phyloP scores from a whole-genome alignment of 2,888 invertebrate genomes.

The Minunthozetes semirufus region DNA sequence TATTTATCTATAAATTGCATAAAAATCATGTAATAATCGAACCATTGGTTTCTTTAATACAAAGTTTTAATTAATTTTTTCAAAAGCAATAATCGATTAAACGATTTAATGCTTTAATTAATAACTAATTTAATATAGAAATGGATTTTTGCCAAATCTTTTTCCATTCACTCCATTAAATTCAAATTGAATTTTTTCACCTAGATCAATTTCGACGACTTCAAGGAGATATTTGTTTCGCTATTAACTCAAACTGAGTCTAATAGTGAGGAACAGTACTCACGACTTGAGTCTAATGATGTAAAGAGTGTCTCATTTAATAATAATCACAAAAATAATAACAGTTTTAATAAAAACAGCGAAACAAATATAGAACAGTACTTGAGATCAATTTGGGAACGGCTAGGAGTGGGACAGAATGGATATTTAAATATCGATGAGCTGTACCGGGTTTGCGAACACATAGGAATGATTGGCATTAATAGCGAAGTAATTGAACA shows the following conservation, averaged over 20 bases:
- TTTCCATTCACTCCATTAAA: neutral
- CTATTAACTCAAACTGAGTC: slow-evolving; percentile 42
- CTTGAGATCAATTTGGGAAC: slow-evolving; percentile 59
- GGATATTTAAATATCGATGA: slow-evolving; percentile 60
- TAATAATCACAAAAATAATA: slow-evolving; percentile 2
- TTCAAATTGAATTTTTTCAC: neutral
- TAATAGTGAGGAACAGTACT: slow-evolving; percentile 40
- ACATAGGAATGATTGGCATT: slow-evolving; percentile 56
- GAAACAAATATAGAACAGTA: slow-evolving; percentile 51
- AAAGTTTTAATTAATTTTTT: no score
- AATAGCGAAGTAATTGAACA: slow-evolving; percentile 50
- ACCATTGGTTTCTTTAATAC: no score
- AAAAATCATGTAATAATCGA: no score
- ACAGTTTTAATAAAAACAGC: neutral
- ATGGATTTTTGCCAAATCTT: no score
- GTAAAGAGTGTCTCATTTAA: slow-evolving; percentile 1
- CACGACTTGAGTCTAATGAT: neutral
- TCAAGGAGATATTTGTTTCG: slow-evolving; percentile 44
- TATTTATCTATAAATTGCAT: no score
- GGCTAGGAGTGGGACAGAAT: slow-evolving; percentile 57
- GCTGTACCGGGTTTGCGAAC: slow-evolving; percentile 59
- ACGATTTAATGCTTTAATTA: no score
- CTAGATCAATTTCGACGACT: slow-evolving; percentile 44
- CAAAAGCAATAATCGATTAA: no score
- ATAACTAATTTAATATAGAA: no score